Evolutionary conservation across 2,113 vertebrate genomes (phyloP).

Genomic region (Dicentrarchus labrax): DNA sequence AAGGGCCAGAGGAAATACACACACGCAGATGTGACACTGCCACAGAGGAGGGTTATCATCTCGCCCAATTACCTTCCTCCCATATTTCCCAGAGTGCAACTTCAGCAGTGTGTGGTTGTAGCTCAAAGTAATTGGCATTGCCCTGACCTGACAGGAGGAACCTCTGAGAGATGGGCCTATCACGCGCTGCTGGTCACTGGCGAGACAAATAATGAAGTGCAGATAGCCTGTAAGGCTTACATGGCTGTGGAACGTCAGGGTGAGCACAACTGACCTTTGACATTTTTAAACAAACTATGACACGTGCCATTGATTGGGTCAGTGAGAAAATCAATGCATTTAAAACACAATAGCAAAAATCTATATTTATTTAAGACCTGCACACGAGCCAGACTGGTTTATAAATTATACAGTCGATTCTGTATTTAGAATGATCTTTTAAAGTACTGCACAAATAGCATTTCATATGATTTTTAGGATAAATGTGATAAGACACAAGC

Average conservation of each 20-base stretch:
- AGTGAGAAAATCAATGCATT: constrained; percentile 26
- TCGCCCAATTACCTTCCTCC: constrained; percentile 66
- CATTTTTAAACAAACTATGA: constrained; percentile 3
- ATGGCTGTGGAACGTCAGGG: neutral
- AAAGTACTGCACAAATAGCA: neutral
- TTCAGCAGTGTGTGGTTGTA: constrained; percentile 43
- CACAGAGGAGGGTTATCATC: constrained; percentile 56
- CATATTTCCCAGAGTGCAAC: constrained; percentile 72
- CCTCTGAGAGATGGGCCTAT: constrained; percentile 31
- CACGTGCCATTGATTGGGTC: neutral
- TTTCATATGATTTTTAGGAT: neutral
- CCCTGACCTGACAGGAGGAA: constrained; percentile 46
- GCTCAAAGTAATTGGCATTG: constrained; percentile 62
- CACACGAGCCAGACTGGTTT: neutral
- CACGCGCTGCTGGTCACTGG: neutral
- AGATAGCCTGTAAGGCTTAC: neutral
- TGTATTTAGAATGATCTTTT: neutral
- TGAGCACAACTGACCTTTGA: neutral
- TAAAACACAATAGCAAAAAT: constrained; percentile 4
- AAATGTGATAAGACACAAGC: neutral
- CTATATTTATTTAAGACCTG: constrained; percentile 14
- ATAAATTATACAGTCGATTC: neutral
- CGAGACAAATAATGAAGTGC: constrained; percentile 42
- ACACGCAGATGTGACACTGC: constrained; percentile 26
- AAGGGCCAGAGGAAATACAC: constrained; percentile 47